Conservation (phyloP, 2,888 invertebrate species). For the Apamea crenata region DNA sequence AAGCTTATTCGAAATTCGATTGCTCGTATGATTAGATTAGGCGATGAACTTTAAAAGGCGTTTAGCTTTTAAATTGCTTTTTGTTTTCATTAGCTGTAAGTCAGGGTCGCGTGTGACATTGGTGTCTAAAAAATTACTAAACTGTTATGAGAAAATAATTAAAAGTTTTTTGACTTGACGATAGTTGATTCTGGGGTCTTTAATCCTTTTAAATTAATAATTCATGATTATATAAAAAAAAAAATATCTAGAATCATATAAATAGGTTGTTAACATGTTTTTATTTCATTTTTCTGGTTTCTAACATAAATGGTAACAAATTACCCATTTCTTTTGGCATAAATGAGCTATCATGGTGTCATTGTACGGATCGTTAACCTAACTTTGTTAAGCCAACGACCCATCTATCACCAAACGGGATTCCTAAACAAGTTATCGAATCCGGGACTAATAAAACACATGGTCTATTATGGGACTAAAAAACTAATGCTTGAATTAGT, state of each 20-base stretch:
- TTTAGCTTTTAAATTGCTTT: slow-evolving; percentile 50
- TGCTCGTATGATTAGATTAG: slow-evolving; percentile 31
- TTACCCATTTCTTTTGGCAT: slow-evolving; percentile 45
- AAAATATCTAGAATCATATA: slow-evolving; percentile 17
- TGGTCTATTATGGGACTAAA: slow-evolving; percentile 3
- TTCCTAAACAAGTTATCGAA: slow-evolving; percentile 35
- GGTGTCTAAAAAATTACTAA: neutral
- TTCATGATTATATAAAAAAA: slow-evolving; percentile 17
- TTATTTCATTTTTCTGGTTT: slow-evolving; percentile 10
- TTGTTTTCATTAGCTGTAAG: slow-evolving; percentile 41
- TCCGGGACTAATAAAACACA: slow-evolving; percentile 32
- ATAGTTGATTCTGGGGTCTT: slow-evolving; percentile 24
- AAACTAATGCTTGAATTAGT: neutral
- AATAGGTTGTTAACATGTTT: neutral
- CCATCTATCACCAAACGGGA: slow-evolving; percentile 47
- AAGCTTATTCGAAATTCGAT: slow-evolving; percentile 45
- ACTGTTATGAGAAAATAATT: neutral
- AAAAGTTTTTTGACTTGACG: neutral
- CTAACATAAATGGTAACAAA: slow-evolving; percentile 6
- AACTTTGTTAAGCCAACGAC: slow-evolving; percentile 37
- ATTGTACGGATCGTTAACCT: slow-evolving; percentile 31
- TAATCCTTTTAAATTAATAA: slow-evolving; percentile 30
- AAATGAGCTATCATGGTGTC: slow-evolving; percentile 13
- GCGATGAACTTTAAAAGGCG: slow-evolving; percentile 53
- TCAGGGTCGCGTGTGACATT: slow-evolving; percentile 31